phyloP scores from a whole-genome alignment of 2,888 invertebrate species.

The Hermaeophaga mercurialis region DNA sequence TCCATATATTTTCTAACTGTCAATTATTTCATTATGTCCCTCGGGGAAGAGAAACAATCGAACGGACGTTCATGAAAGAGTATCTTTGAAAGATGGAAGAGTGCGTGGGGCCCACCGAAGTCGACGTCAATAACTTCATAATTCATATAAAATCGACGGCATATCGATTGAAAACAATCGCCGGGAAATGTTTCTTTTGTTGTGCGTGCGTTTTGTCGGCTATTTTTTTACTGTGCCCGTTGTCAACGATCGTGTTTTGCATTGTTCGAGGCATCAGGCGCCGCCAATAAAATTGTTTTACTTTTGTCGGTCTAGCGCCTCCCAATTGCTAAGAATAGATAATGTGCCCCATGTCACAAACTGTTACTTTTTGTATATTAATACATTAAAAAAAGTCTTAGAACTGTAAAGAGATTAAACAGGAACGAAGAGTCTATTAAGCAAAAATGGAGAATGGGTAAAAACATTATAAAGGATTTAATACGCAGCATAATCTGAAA shows the following conservation, averaged over 20 bases:
- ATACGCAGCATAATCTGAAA: too few relatives aligned
- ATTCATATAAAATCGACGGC: slow-evolving; percentile 29
- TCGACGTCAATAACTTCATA: slow-evolving; percentile 36
- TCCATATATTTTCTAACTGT: slow-evolving; percentile 4
- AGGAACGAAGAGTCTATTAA: too few relatives aligned
- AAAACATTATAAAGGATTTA: too few relatives aligned
- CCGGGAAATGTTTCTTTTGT: slow-evolving; percentile 31
- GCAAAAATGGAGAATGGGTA: too few relatives aligned
- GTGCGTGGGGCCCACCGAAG: slow-evolving; percentile 27
- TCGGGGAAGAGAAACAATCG: slow-evolving; percentile 15
- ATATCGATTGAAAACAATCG: slow-evolving; percentile 28
- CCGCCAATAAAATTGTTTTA: slow-evolving; percentile 6
- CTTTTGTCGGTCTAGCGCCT: background rate
- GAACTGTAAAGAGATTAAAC: too few relatives aligned
- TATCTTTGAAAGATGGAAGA: slow-evolving; percentile 26
- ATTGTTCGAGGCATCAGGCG: slow-evolving; percentile 17
- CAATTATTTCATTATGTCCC: slow-evolving; percentile 10
- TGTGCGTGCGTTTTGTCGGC: slow-evolving; percentile 20
- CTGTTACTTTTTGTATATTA: too few relatives aligned
- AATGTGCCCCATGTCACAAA: background rate
- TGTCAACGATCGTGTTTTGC: slow-evolving; percentile 16
- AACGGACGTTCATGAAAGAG: slow-evolving; percentile 26
- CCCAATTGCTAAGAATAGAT: background rate
- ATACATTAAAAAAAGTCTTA: too few relatives aligned
- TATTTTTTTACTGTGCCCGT: slow-evolving; percentile 18